Conservation (phyloP, 2,113 vertebrate genomes). For the Jacana jacana region DNA sequence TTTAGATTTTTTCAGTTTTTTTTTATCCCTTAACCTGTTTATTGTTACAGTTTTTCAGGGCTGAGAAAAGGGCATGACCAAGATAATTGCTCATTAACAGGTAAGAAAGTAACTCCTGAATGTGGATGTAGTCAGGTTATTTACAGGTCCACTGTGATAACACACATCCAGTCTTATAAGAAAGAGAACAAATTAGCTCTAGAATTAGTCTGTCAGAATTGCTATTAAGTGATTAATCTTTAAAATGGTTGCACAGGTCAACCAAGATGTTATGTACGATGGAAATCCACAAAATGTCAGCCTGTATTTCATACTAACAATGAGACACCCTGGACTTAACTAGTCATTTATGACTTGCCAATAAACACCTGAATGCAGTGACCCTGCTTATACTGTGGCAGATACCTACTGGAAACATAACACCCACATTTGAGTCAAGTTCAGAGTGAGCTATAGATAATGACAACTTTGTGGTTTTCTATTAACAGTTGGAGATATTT, state of each 20-base stretch:
- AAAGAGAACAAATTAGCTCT: not conserved
- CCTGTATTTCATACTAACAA: not conserved
- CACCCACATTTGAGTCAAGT: not conserved
- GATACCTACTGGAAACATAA: not conserved
- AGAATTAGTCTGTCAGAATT: not conserved
- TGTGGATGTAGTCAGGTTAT: not conserved
- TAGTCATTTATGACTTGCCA: not conserved
- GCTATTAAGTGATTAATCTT: not conserved
- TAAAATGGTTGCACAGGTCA: not conserved
- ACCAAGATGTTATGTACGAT: not conserved
- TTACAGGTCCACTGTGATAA: not conserved
- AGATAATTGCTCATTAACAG: not conserved
- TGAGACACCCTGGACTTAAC: not conserved
- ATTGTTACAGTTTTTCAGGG: not conserved
- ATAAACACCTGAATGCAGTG: not conserved
- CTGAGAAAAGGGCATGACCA: not conserved
- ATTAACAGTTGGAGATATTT: not conserved
- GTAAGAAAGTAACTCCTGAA: not conserved
- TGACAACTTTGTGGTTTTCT: not conserved
- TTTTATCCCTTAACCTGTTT: not conserved
- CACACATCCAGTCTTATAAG: not conserved
- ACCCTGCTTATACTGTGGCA: too few relatives aligned
- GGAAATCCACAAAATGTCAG: not conserved
- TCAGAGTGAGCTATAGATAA: not conserved
- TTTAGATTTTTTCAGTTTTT: not conserved